A percentile compares a stretch with the other conserved stretches of the same genome.
phyloP scores from a whole-genome alignment of 2,113 vertebrate genomes.

The Rutilus rutilus region DNA sequence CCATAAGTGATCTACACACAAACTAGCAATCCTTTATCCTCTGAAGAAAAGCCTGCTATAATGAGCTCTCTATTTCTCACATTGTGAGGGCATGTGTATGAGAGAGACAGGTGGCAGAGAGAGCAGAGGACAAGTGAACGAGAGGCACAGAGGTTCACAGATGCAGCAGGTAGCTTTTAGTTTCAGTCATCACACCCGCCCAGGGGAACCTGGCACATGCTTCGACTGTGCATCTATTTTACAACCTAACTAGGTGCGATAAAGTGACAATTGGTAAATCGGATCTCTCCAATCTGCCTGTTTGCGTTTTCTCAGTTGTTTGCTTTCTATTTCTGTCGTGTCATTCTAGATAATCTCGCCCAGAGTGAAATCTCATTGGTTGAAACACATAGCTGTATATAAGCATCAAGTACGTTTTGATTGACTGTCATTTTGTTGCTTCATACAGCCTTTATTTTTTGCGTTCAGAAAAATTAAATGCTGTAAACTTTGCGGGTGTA shows the following conservation, averaged over 20 bases:
- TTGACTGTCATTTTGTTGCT: neutral
- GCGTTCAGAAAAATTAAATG: neutral
- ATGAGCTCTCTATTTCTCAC: slow-evolving; percentile 28
- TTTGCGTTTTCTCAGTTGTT: neutral
- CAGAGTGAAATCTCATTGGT: neutral
- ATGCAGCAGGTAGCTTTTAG: neutral
- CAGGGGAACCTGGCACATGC: neutral
- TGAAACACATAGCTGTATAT: neutral
- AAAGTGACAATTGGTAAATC: neutral
- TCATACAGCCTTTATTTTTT: neutral
- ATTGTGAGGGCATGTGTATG: neutral
- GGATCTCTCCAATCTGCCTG: neutral
- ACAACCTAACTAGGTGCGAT: neutral
- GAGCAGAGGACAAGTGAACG: slow-evolving; percentile 21
- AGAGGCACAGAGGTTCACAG: slow-evolving; percentile 9
- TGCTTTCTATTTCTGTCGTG: neutral
- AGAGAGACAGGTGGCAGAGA: slow-evolving; percentile 10
- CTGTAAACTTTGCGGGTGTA: neutral
- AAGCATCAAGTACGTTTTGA: too few species aligned
- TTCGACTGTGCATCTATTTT: neutral
- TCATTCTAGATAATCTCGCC: neutral
- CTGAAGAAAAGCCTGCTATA: neutral
- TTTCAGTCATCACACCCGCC: neutral
- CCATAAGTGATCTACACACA: neutral
- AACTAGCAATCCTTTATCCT: slow-evolving; percentile 3